A percentile compares a stretch with the other conserved stretches of the same genome.
Conservation (phyloP, 2,797 vertebrate genomes). For the Etheostoma nigrum region DNA sequence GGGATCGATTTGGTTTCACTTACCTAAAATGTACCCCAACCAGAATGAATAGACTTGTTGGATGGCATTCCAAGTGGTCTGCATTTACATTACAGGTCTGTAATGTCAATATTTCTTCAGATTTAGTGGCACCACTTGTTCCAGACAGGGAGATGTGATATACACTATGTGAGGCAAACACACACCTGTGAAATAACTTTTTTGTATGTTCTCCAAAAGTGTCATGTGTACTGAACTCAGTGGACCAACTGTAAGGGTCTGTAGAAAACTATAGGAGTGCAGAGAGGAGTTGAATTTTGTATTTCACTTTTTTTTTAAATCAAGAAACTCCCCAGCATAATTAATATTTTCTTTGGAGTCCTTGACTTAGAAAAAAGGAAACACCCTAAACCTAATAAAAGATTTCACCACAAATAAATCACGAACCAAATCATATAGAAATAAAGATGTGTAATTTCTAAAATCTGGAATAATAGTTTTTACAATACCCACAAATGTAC, state of each 20-base stretch:
- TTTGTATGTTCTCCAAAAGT: background rate
- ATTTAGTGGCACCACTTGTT: constrained; percentile 30
- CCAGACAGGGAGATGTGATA: constrained; percentile 30
- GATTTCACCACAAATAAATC: background rate
- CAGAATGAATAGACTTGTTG: constrained; percentile 67
- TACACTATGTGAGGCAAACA: constrained; percentile 8
- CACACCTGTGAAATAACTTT: background rate
- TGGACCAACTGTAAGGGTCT: background rate
- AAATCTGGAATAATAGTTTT: background rate
- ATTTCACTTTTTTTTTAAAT: background rate
- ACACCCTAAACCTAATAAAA: background rate
- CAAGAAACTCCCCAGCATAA: background rate
- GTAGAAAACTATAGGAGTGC: background rate
- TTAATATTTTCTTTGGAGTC: background rate
- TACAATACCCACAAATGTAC: background rate
- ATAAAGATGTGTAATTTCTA: background rate
- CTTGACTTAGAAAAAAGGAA: background rate
- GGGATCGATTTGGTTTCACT: constrained; percentile 72
- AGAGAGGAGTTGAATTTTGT: background rate
- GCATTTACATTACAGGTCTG: constrained; percentile 38
- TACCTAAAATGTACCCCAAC: constrained; percentile 53
- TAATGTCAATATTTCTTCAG: constrained; percentile 41
- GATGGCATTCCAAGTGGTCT: constrained; percentile 41
- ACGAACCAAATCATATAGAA: background rate
- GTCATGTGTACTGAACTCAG: background rate